Evolutionary conservation across 2,797 vertebrate genomes (phyloP).

Genomic region (Falco naumanni): DNA sequence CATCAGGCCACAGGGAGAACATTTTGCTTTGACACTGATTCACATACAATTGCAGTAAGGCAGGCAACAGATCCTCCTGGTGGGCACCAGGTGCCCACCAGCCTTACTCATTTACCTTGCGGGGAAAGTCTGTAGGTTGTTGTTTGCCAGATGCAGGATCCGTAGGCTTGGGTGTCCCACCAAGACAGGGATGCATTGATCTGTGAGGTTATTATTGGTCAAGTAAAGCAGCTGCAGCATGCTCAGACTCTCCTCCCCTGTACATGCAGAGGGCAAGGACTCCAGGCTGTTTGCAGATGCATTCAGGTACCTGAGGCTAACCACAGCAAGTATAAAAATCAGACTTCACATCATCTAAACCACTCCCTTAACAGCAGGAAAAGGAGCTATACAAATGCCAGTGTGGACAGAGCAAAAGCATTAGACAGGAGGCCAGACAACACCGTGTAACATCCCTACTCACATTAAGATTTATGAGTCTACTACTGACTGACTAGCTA

Average conservation of each 20-base stretch:
- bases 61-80: background rate
- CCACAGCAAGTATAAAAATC: conserved; percentile 27
- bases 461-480: background rate
- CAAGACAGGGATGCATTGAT: conserved; percentile 89
- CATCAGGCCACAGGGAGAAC: background rate
- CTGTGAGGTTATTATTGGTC: conserved; percentile 89
- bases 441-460: background rate
- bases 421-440: background rate
- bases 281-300: conserved; percentile 92
- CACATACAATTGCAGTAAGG: rapidly evolving
- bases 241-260: conserved; percentile 90
- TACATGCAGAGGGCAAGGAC: conserved; percentile 85
- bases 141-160: conserved; percentile 93
- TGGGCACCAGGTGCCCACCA: background rate
- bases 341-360: background rate
- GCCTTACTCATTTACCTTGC: conserved; percentile 84
- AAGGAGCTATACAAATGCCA: background rate
- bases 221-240: conserved; percentile 93
- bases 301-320: conserved; percentile 94
- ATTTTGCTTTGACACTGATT: background rate
- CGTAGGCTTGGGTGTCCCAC: conserved; percentile 89
- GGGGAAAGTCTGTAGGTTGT: conserved; percentile 92
- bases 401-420: background rate
- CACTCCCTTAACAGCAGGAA: background rate
- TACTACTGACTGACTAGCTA: background rate